Conservation (phyloP, 2,888 invertebrate species). For the Cephalotes varians region DNA sequence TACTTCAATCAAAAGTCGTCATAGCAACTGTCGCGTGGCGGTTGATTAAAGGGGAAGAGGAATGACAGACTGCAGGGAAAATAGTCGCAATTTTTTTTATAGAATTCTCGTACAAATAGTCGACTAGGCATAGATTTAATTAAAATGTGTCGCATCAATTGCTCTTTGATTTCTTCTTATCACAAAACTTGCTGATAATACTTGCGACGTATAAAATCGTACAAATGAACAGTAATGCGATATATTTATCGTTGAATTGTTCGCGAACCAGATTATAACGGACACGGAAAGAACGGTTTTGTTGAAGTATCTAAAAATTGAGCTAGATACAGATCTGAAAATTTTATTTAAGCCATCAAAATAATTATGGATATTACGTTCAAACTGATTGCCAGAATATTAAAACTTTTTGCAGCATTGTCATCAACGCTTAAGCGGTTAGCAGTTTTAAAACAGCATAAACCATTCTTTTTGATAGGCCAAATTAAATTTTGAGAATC, state of each 20-base stretch:
- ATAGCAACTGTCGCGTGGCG: slow-evolving; percentile 64
- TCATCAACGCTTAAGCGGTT: too few relatives aligned
- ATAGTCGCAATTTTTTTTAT: slow-evolving; percentile 17
- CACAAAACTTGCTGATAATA: not conserved
- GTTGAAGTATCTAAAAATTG: too few relatives aligned
- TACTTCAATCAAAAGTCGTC: slow-evolving; percentile 76
- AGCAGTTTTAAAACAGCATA: not conserved
- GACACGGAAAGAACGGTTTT: too few relatives aligned
- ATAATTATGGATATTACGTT: too few relatives aligned
- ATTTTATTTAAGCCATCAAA: too few relatives aligned
- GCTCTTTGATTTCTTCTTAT: not conserved
- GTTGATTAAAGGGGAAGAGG: slow-evolving; percentile 54
- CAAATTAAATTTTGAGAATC: not conserved
- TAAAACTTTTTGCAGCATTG: too few relatives aligned
- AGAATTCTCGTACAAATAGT: slow-evolving; percentile 7
- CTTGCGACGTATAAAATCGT: not conserved
- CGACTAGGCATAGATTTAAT: not conserved
- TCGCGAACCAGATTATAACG: not conserved
- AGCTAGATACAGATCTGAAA: too few relatives aligned
- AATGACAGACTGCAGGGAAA: not conserved
- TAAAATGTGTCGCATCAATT: not conserved
- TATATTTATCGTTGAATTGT: not conserved
- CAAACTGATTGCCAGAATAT: too few relatives aligned
- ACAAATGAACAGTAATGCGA: not conserved
- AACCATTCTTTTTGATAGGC: not conserved